phyloP scores from a whole-genome alignment of 2,888 invertebrate species.

The Caenorhabditis zanzibari region DNA sequence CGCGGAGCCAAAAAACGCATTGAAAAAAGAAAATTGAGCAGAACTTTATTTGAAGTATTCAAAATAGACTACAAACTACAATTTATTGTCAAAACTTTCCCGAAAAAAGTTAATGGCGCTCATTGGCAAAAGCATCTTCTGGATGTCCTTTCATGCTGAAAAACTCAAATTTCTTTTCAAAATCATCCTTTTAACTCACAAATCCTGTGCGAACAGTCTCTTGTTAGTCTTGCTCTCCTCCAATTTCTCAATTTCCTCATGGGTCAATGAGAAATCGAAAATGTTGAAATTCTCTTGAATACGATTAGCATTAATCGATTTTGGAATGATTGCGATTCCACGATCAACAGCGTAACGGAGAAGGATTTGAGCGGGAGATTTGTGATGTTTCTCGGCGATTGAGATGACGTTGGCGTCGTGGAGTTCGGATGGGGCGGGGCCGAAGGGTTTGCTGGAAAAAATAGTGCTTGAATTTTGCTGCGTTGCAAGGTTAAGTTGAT shows the following conservation, averaged over 20 bases:
- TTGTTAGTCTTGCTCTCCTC: constrained; percentile 52
- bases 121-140: constrained; percentile 69
- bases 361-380: constrained; percentile 74
- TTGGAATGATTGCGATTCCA: constrained; percentile 68
- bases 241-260: constrained; percentile 63
- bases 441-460: constrained; percentile 68
- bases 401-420: constrained; percentile 84
- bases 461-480: too few relatives aligned
- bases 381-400: constrained; percentile 72
- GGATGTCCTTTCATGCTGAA: constrained; percentile 74
- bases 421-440: constrained; percentile 68
- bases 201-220: constrained; percentile 67
- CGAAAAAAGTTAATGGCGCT: constrained; percentile 38
- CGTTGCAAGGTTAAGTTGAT: too few relatives aligned
- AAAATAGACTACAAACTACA: background rate
- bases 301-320: constrained; percentile 53
- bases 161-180: constrained; percentile 5
- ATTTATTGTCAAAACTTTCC: background rate
- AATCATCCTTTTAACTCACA: constrained; percentile 68
- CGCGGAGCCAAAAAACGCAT: too few relatives aligned
- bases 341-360: constrained; percentile 67
- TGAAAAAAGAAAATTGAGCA: too few relatives aligned
- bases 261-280: constrained; percentile 62
- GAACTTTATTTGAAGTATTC: background rate
- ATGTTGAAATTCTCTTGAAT: constrained; percentile 67